Evolutionary conservation across 2,888 invertebrate species (phyloP), one percentile per base, ranked within the genome.

Genomic region (Aricia artaxerxes): DNA sequence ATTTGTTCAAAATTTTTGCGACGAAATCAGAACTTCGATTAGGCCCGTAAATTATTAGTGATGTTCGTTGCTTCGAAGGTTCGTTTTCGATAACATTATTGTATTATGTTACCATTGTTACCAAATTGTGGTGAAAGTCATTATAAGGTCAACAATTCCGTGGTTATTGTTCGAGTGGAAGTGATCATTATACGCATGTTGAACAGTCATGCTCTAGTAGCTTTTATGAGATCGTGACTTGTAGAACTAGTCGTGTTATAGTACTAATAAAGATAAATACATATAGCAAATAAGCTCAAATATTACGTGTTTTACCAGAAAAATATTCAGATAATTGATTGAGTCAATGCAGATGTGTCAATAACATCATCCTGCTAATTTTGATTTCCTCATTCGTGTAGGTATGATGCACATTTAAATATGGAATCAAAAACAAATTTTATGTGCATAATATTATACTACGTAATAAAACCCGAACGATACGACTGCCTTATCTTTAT

Each of bases 161-260:
- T 90, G 90, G 91, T 92, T 91, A 89, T 89, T 91, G 90, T 89
- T 88, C 87, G 87, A 90, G 90, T 93, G 91, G 92, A 92, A 92
- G 92, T 92, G 91, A 91, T 91, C 91, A 93, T 93, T 93, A 92
- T 91, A 93, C 91, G 94, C 88, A 90, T 83, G 88, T 88, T 86
- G 88, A 87, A 84, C 84, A 85, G 88, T 86, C 88, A 87, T 90
- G 92, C 92, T 91, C 90, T 88, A 88, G 84, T 91, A 90, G 83
- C 83, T 88, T 86, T 90, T 90, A 92, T 90, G 88, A 92, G 91
- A 90, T 88, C 88, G 81, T 64, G 73, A 75, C 60, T 79, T 35
- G 44, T 31, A 57, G 53, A 73, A 38, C n/a, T 69, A 40, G 57
- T 72, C 31, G 24, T 64, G 24, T 31, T 31, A 31, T 64, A 31